Percentiles rank a stretch among this genome's conserved stretches.
phyloP scores from a whole-genome alignment of 2,888 invertebrate species.

The Gnatocerus cornutus region DNA sequence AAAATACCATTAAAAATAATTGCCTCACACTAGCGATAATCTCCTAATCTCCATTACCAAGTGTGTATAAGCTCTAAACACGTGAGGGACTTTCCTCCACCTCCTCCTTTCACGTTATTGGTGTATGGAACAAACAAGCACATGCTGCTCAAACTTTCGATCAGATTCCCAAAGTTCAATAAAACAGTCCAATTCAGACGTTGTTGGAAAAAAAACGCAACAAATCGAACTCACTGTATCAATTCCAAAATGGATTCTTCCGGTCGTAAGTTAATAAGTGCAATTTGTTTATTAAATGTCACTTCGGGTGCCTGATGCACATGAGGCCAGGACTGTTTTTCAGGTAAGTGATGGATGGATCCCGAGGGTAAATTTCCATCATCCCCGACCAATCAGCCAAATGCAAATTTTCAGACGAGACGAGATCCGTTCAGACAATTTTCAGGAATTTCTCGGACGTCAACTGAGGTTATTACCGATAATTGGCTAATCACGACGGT shows the following conservation, averaged over 20 bases:
- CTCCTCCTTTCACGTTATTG: slow-evolving; percentile 20
- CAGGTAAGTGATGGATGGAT: slow-evolving; percentile 64
- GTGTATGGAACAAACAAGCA: slow-evolving; percentile 42
- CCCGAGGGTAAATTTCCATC: slow-evolving; percentile 61
- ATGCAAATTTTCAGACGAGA: slow-evolving; percentile 59
- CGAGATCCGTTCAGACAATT: slow-evolving; percentile 33
- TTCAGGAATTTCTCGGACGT: slow-evolving; percentile 36
- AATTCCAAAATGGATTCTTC: slow-evolving; percentile 31
- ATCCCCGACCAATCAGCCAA: slow-evolving; percentile 63
- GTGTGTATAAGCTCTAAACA: slow-evolving; percentile 26
- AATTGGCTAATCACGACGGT: slow-evolving; percentile 30
- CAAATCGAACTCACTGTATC: slow-evolving; percentile 26
- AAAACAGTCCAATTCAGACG: slow-evolving; percentile 37
- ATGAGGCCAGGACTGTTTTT: slow-evolving; percentile 54
- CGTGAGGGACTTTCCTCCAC: slow-evolving; percentile 28
- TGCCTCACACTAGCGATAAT: slow-evolving; percentile 15
- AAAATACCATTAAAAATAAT: slow-evolving; percentile 25
- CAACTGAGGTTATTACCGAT: slow-evolving; percentile 28
- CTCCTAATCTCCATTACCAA: neutral
- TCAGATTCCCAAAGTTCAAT: slow-evolving; percentile 48
- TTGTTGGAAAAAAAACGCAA: slow-evolving; percentile 28
- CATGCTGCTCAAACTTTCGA: slow-evolving; percentile 47
- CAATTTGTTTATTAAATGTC: slow-evolving; percentile 57
- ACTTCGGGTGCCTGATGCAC: slow-evolving; percentile 54
- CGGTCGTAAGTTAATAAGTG: slow-evolving; percentile 54